Base-by-base conservation (phyloP, 2,888 invertebrate genomes). In the Idaea aversata region DNA sequence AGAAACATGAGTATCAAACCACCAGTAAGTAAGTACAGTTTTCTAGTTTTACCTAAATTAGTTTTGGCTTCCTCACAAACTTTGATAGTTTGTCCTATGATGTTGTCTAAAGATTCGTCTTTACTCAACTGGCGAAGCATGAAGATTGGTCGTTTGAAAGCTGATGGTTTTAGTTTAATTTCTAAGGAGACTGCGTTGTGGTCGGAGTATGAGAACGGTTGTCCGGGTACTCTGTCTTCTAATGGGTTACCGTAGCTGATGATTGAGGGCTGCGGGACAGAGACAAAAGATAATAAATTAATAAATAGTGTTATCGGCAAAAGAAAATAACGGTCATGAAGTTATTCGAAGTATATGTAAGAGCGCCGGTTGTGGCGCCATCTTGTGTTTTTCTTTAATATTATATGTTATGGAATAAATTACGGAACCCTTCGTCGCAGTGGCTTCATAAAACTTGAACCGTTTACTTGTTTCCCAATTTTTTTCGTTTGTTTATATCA, bases 101-200 rank as follows among this genome's bases (percentile, higher is more conserved):
- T 91, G 66, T 81, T 82, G 74, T 87, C 80, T 59, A 84, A 76
- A 0, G 71, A 67, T 15, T 75, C 72, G 34, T 82, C 78, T 58
- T 76, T 80, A 65, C 76, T 81, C 10, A 78, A 62, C 63, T 81
- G 76, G 15, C 74, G 77, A 65, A 75, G 66, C 5, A 63, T 68
- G 0, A 61, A 61, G 0, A 57, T 35, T 7, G 67, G 64, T 36
- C 59, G 61, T 65, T 79, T 82, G 25, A 68, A 68, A 6, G 74
- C 73, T 0, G 72, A 69, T 15, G 75, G 74, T 65, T 73, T 83
- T 0, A 91, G 61, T 38, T 74, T 75, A 7, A 94, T 65, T 73
- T 90, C 94, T 6, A 96, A 94, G 68, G 94, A 88, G 6, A 98
- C 95, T 15, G 97, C 98, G 88, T 98, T 98, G 84, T 98, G 98